Conservation (phyloP, 2,888 invertebrate genomes). For the Idaea dimidiata region DNA sequence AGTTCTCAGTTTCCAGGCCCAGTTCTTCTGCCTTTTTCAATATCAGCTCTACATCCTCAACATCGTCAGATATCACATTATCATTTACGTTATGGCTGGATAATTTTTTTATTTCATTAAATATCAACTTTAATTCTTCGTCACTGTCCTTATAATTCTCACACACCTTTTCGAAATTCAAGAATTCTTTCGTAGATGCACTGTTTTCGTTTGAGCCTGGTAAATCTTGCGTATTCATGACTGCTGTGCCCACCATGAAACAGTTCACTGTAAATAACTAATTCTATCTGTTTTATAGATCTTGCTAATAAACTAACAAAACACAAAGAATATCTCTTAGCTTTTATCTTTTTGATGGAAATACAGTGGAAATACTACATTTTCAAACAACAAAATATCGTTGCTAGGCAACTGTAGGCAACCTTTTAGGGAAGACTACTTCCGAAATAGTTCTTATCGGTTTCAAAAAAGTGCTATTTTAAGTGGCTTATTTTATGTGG, state of each 20-base stretch:
- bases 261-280: not conserved
- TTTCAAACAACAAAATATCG: slow-evolving; percentile 22
- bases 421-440: not conserved
- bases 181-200: slow-evolving; percentile 66
- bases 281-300: too few relatives aligned
- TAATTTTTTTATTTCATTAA: slow-evolving; percentile 84
- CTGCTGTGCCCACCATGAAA: slow-evolving; percentile 47
- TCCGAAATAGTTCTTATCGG: not conserved
- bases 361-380: slow-evolving; percentile 7
- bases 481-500: too few relatives aligned
- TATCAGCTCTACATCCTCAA: slow-evolving; percentile 69
- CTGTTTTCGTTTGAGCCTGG: slow-evolving; percentile 62
- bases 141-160: slow-evolving; percentile 71
- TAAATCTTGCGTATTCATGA: slow-evolving; percentile 39
- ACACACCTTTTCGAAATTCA: slow-evolving; percentile 65
- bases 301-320: too few relatives aligned
- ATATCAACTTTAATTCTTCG: slow-evolving; percentile 84
- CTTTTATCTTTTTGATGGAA: slow-evolving; percentile 4
- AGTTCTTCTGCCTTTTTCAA: slow-evolving; percentile 70
- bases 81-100: slow-evolving; percentile 52
- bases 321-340: not conserved
- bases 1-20: slow-evolving; percentile 61
- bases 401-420: slow-evolving; percentile 12
- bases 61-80: slow-evolving; percentile 51
- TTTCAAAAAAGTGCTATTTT: not conserved